phyloP scores from a whole-genome alignment of 1,140 invertebrate species.

The Trypoxylus dichotomus region DNA sequence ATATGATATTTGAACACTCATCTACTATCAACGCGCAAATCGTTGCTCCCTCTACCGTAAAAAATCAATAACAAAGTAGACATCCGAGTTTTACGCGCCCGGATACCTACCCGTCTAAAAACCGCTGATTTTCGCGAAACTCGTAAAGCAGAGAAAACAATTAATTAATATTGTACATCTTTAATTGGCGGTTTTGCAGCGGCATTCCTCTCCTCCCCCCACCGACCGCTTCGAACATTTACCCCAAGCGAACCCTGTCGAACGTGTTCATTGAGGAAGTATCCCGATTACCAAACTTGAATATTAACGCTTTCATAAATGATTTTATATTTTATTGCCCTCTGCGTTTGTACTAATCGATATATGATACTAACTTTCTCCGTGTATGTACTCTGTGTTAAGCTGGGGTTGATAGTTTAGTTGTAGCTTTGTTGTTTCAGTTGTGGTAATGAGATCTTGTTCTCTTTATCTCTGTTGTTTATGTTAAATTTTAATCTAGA shows the following conservation, averaged over 20 bases:
- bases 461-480: too few species aligned
- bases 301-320: too few species aligned
- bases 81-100: neutral
- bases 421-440: too few species aligned
- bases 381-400: too few species aligned
- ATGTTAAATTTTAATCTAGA: too few species aligned
- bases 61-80: neutral
- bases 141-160: slow-evolving; percentile 1
- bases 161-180: slow-evolving; percentile 13
- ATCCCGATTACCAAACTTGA: neutral
- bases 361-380: too few species aligned
- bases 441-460: too few species aligned
- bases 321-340: too few species aligned
- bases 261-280: neutral
- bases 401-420: too few species aligned
- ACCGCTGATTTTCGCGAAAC: slow-evolving; percentile 9
- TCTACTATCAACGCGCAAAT: neutral
- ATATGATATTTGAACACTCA: neutral
- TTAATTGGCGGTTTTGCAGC: slow-evolving; percentile 2
- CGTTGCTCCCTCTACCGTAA: neutral
- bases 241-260: too few species aligned
- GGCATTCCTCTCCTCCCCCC: neutral
- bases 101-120: neutral
- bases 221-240: neutral
- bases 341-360: too few species aligned